A percentile compares a stretch with the other conserved stretches of the same genome.
Evolutionary conservation across 1,140 invertebrate genomes (phyloP).

Genomic region (roundworm (Caenorhabditis elegans)): DNA sequence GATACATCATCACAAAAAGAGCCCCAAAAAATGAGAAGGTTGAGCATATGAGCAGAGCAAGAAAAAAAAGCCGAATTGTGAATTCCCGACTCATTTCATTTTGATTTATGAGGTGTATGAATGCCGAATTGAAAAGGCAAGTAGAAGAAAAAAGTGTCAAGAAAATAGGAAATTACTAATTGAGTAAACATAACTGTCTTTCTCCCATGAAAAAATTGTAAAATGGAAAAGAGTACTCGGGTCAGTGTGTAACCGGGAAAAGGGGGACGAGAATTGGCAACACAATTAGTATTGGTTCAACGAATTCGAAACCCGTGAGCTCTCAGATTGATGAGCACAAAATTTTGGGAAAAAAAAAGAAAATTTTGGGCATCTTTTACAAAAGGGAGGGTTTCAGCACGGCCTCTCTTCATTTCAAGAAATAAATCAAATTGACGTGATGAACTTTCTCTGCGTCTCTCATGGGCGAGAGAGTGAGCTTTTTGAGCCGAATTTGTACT

Average conservation of each 20-base stretch:
- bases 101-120: slow-evolving; percentile 32
- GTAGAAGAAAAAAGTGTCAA: neutral
- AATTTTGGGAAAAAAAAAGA: no score
- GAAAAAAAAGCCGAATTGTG: neutral
- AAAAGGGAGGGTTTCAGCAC: no score
- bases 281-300: slow-evolving; percentile 15
- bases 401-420: no score
- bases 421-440: no score
- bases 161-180: neutral
- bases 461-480: no score
- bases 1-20: neutral
- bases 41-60: neutral
- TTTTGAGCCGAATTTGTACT: no score
- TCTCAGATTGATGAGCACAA: neutral
- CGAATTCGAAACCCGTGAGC: neutral
- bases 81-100: slow-evolving; percentile 23
- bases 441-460: no score
- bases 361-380: no score
- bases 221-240: neutral
- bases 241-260: neutral
- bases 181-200: neutral
- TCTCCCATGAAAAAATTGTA: no score
- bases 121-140: neutral
- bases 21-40: neutral
- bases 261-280: neutral